phyloP scores from a whole-genome alignment of 2,888 invertebrate genomes.

The Heliconius charithonia region DNA sequence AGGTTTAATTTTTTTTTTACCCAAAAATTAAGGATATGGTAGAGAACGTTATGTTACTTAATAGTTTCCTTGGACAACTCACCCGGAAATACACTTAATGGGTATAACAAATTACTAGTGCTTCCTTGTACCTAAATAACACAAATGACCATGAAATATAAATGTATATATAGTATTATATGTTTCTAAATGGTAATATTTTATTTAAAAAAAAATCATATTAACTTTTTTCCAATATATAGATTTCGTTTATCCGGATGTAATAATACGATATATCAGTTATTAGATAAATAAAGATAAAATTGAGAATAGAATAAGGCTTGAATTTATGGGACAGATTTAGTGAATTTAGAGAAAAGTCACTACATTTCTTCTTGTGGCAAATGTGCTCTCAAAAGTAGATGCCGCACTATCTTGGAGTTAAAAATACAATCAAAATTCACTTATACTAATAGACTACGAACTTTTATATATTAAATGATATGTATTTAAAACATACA shows the following conservation, averaged over 20 bases:
- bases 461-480: background rate
- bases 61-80: slow-evolving; percentile 29
- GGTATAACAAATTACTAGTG: slow-evolving; percentile 29
- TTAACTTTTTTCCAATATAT: too few relatives aligned
- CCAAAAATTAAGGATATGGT: background rate
- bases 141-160: slow-evolving; percentile 29
- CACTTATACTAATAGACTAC: background rate
- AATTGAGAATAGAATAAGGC: too few relatives aligned
- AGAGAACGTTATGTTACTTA: background rate
- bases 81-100: slow-evolving; percentile 33
- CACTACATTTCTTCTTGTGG: background rate
- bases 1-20: background rate
- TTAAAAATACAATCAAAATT: background rate
- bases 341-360: background rate
- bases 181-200: too few relatives aligned
- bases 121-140: slow-evolving; percentile 38
- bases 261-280: too few relatives aligned
- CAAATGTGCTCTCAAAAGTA: background rate
- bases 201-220: too few relatives aligned
- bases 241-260: too few relatives aligned
- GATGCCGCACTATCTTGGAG: background rate
- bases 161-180: too few relatives aligned
- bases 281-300: too few relatives aligned
- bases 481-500: too few relatives aligned
- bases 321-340: background rate